Percentiles rank a stretch among this genome's conserved stretches.
These are phyloP conservation scores for Meandrina meandrites DNA, from an alignment of 92 coral and sea anemone species.

Conservation along the genomic window DNA sequence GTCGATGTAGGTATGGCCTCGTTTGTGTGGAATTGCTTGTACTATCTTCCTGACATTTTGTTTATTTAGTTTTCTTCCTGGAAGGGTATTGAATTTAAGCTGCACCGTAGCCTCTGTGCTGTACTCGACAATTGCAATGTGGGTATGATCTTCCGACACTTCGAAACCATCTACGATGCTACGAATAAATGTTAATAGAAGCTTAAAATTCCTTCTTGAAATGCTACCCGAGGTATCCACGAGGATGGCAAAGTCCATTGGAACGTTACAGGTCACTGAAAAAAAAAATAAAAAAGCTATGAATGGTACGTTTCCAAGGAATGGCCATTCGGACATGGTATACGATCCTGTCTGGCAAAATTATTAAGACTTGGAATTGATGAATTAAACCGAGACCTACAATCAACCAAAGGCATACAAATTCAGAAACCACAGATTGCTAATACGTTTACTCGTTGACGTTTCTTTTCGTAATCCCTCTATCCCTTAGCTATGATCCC, in stretches of 20 bases:
- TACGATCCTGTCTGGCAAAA: too few relatives aligned
- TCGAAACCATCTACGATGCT: slow-evolving; percentile 16
- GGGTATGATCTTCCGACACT: slow-evolving; percentile 18
- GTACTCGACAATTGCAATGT: slow-evolving; percentile 60
- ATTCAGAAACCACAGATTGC: too few relatives aligned
- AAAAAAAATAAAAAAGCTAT: not conserved
- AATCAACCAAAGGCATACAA: too few relatives aligned
- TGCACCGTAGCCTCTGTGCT: slow-evolving; percentile 68
- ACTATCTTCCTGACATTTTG: slow-evolving; percentile 31
- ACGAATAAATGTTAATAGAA: slow-evolving; percentile 14
- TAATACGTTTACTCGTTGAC: too few relatives aligned
- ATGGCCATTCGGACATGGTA: too few relatives aligned
- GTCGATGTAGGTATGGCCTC: slow-evolving; percentile 68
- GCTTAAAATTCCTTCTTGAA: slow-evolving; percentile 2
- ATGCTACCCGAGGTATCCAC: slow-evolving; percentile 42
- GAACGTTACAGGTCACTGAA: slow-evolving; percentile 25
- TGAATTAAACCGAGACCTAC: too few relatives aligned
- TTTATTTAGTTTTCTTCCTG: slow-evolving; percentile 41
- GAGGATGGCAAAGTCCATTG: slow-evolving; percentile 37
- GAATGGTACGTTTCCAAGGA: not conserved
- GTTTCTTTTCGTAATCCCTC: too few relatives aligned
- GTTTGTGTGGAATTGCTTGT: slow-evolving; percentile 47
- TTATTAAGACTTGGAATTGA: too few relatives aligned
- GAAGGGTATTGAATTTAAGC: slow-evolving; percentile 59
- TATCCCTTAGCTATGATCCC: too few relatives aligned